These are phyloP conservation scores for Hyla sarda DNA, from an alignment of 2,113 vertebrate species.

Conservation along the genomic window DNA sequence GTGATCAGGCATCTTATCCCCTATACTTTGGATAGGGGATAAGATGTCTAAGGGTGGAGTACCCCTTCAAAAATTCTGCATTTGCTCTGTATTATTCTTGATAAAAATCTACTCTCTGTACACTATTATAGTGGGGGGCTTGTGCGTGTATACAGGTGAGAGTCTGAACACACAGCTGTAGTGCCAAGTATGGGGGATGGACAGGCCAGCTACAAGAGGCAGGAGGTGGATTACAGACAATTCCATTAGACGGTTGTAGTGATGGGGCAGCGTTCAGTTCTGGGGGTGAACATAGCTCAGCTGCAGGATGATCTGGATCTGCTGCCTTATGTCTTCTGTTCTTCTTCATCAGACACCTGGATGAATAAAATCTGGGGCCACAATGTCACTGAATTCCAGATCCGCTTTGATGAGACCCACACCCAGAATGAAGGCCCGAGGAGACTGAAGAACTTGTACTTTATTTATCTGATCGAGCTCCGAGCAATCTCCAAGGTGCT, in stretches of 20 bases:
- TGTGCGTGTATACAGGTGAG: background rate
- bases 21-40: too few relatives aligned
- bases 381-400: conserved; percentile 87
- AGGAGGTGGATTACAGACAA: background rate
- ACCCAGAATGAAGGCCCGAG: conserved; percentile 88
- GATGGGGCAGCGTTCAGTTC: too few relatives aligned
- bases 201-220: background rate
- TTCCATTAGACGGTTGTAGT: too few relatives aligned
- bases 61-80: too few relatives aligned
- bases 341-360: conserved; percentile 82
- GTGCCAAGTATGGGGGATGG: background rate
- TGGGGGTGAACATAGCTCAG: too few relatives aligned
- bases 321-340: background rate
- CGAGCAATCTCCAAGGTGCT: conserved; percentile 87
- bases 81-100: too few relatives aligned
- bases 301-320: background rate
- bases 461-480: conserved; percentile 92
- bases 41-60: too few relatives aligned
- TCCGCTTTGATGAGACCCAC: conserved; percentile 85
- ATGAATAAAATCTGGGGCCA: conserved; percentile 88
- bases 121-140: background rate
- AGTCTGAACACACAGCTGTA: background rate
- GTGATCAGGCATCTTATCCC: too few relatives aligned
- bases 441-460: conserved; percentile 91
- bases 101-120: too few relatives aligned